Evolutionary conservation across 2,113 vertebrate species (phyloP).

Genomic region (Scalopus aquaticus): DNA sequence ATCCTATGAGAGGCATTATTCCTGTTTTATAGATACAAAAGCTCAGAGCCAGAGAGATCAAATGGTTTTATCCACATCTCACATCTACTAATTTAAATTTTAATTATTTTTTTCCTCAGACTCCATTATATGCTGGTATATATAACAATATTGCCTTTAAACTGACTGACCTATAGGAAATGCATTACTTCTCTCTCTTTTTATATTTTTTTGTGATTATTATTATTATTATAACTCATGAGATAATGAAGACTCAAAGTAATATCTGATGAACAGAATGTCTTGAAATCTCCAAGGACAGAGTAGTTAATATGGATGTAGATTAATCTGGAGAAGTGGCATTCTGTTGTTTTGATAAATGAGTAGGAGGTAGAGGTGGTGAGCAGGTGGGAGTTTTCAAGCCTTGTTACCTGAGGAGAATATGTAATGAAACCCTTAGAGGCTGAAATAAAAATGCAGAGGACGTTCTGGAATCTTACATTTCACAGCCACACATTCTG

Average conservation of each 20-base stretch:
- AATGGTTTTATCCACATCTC: background rate
- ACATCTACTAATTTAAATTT: constrained; percentile 15
- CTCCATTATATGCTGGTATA: background rate
- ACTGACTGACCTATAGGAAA: background rate
- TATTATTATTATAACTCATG: background rate
- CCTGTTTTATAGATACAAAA: background rate
- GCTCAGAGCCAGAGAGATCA: background rate
- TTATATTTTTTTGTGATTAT: background rate
- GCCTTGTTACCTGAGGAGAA: background rate
- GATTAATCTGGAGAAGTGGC: background rate
- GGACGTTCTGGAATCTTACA: background rate
- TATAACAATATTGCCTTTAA: background rate
- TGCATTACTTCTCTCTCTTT: background rate
- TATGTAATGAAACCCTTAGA: background rate
- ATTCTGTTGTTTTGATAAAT: background rate
- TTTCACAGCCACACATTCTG: background rate
- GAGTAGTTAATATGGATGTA: background rate
- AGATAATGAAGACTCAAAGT: background rate
- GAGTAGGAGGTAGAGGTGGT: background rate
- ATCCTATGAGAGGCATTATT: background rate
- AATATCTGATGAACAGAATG: background rate
- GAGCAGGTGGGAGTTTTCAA: background rate
- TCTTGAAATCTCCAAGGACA: constrained; percentile 27
- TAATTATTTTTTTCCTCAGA: background rate
- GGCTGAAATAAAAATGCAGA: background rate